A percentile compares a stretch with the other conserved stretches of the same genome.
Evolutionary conservation across 2,888 invertebrate genomes (phyloP).

Genomic region (Volucella bombylans): DNA sequence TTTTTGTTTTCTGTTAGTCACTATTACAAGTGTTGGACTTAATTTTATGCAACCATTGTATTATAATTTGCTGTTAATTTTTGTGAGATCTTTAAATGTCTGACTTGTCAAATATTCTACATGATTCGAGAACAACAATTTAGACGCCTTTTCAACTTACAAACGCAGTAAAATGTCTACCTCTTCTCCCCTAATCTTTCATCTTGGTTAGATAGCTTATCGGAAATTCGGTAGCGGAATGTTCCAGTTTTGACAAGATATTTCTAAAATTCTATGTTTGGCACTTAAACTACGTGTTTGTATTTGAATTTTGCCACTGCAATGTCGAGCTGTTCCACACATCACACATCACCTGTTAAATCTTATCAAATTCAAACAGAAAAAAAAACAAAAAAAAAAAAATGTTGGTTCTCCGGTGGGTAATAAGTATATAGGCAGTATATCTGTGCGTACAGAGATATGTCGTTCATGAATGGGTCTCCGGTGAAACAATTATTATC

Average conservation of each 20-base stretch:
- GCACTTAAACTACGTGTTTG: background rate
- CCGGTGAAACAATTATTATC: conserved; percentile 29
- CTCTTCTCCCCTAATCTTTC: too few species aligned
- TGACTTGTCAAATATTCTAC: too few species aligned
- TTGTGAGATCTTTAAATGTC: too few species aligned
- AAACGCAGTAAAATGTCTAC: too few species aligned
- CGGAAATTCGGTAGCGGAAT: conserved; percentile 11
- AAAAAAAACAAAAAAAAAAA: background rate
- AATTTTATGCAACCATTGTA: too few species aligned
- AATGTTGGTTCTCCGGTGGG: too few species aligned
- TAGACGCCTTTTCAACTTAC: too few species aligned
- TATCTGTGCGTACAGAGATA: too few species aligned
- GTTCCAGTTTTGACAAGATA: conserved; percentile 12
- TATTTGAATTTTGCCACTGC: too few species aligned
- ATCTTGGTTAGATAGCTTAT: background rate
- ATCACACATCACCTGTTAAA: background rate
- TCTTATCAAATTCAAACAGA: background rate
- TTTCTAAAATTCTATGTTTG: conserved; percentile 17
- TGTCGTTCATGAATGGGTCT: background rate
- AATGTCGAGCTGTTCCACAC: background rate
- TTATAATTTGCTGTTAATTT: too few species aligned
- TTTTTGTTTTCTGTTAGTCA: background rate
- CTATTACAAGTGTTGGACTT: background rate
- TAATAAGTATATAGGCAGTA: too few species aligned
- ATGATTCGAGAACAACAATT: too few species aligned